Evolutionary conservation across 2,797 vertebrate species (phyloP).

Genomic region (Arnoldichthys spilopterus): DNA sequence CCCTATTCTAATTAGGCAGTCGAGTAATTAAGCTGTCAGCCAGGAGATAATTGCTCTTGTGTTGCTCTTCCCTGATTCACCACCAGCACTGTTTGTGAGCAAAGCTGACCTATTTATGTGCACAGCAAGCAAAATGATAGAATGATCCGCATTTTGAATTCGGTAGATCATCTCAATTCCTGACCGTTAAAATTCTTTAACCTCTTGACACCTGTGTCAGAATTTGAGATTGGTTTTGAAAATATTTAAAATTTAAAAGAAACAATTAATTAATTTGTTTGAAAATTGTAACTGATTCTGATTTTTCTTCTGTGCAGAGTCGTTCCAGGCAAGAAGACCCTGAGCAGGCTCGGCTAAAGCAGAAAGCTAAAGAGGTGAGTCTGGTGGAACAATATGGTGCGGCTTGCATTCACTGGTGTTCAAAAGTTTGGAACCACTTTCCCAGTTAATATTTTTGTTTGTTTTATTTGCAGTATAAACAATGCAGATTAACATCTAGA

Average conservation of each 20-base stretch:
- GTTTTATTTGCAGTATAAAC: no score
- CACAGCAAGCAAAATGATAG: slow-evolving; percentile 7
- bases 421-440: background rate
- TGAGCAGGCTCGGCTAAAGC: slow-evolving; percentile 91
- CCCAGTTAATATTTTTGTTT: no score
- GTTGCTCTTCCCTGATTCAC: slow-evolving; percentile 33
- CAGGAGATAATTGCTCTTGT: slow-evolving; percentile 53
- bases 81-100: slow-evolving; percentile 42
- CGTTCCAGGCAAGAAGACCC: slow-evolving; percentile 95
- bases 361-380: slow-evolving; percentile 95
- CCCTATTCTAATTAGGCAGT: slow-evolving; percentile 52
- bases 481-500: no score
- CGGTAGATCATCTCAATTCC: background rate
- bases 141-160: background rate
- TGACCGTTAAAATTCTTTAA: background rate
- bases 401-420: background rate
- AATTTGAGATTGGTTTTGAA: background rate
- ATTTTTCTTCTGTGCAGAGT: slow-evolving; percentile 76
- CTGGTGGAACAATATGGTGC: no score
- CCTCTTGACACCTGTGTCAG: background rate
- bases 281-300: background rate
- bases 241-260: background rate
- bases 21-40: slow-evolving; percentile 55
- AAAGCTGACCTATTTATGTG: slow-evolving; percentile 46
- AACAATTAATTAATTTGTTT: background rate